Evolutionary conservation across 2,113 vertebrate genomes (phyloP), one percentile per base, ranked within the genome.

Genomic region (Oreochromis niloticus): DNA sequence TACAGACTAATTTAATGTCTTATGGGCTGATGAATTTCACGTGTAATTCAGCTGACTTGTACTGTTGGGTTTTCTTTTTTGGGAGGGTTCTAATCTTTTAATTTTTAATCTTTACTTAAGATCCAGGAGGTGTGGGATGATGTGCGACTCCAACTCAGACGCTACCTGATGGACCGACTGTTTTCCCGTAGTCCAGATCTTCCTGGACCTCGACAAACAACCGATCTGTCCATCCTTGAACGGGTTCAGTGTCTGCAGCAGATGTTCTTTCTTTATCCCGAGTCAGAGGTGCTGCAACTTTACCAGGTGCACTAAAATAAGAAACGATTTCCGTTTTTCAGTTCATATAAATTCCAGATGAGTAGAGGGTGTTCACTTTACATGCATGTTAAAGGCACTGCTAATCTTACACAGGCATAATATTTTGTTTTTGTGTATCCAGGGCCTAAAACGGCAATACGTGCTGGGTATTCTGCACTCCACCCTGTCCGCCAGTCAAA

Each of bases 191-290:
- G 36, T 59, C 59, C 86, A 59, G 81, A 87, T 14, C 50, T 22
- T 66, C 81, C 56, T 13, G 87, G 39, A 75, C 34, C 68, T 9
- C 27, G 34, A 55, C 16, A 41, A 11, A 22, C 55, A 39, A 85
- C 66, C 5, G 2, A 84, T 80, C 43, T 89, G 71, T 89, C 90
- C 52, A 95, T 96, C 54, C 83, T 95, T 27, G 94, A 97, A 89
- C 97, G 97, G 88, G 94, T 92, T 54, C 95, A 95, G 7, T 97
- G 96, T 91, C 92, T 99, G 82, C 97, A 97, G 48, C 97, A 97
- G 24, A 96, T 99, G 87, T 95, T 97, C 41, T 98, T 98, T 93
- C 97, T 99, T 89, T 98, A 97, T 91, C 97, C 98, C 8, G 97
- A 98, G 90, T 93, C 96, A 24, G 98, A 98, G 92, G 97, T 98